These are phyloP conservation scores for Trachelus tabidus DNA, from an alignment of 2,888 invertebrate genomes.

Conservation along the genomic window DNA sequence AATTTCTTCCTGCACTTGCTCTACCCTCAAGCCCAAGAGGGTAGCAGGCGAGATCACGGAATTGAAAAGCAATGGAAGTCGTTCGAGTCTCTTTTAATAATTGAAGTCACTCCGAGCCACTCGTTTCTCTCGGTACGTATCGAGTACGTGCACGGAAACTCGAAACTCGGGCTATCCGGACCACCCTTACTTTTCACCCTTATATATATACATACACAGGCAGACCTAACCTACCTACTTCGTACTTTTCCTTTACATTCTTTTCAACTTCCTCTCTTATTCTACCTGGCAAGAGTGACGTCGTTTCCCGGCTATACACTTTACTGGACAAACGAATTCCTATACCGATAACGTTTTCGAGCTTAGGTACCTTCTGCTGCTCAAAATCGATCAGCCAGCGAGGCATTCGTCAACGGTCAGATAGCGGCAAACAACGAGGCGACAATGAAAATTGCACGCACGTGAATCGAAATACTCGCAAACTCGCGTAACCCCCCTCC, in stretches of 20 bases:
- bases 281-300: background rate
- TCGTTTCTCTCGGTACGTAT: constrained; percentile 4
- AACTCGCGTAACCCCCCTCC: background rate
- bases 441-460: constrained; percentile 30
- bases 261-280: background rate
- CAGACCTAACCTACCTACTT: background rate
- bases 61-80: constrained; percentile 2
- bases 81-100: constrained; percentile 4
- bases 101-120: constrained; percentile 1
- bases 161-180: background rate
- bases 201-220: too few species aligned
- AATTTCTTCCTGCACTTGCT: background rate
- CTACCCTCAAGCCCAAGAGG: background rate
- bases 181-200: background rate
- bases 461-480: constrained; percentile 11
- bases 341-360: background rate
- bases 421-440: constrained; percentile 4
- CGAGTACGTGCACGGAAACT: constrained; percentile 9
- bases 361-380: background rate
- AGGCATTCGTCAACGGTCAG: background rate
- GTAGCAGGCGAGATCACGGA: background rate
- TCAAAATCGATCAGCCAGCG: background rate
- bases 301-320: background rate
- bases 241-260: background rate
- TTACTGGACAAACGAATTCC: background rate